A percentile compares a stretch with the other conserved stretches of the same genome.
phyloP scores from a whole-genome alignment of 2,113 vertebrate genomes.

The Climacteris rufus region DNA sequence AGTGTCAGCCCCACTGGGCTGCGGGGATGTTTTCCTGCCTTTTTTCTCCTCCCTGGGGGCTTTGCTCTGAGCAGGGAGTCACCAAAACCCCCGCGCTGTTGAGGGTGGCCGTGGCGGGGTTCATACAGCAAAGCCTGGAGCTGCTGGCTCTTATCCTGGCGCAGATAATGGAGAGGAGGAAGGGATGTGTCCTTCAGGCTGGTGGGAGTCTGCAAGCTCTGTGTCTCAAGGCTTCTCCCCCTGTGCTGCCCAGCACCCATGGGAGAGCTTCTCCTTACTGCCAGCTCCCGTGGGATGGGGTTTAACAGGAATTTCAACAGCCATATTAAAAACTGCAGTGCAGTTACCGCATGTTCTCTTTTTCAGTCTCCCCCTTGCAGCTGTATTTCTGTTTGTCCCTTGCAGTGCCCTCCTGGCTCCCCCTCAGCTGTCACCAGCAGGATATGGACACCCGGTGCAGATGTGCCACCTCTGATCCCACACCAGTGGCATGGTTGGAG shows the following conservation, averaged over 20 bases:
- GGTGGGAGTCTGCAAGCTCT: not conserved
- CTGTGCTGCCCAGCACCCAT: not conserved
- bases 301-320: not conserved
- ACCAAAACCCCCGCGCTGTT: fast-evolving
- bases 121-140: not conserved
- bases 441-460: fast-evolving
- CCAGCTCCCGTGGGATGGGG: not conserved
- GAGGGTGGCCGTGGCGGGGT: fast-evolving
- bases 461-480: not conserved
- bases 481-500: fast-evolving
- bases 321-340: not conserved
- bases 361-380: not conserved
- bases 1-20: not conserved
- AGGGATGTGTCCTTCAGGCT: not conserved
- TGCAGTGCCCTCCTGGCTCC: fast-evolving
- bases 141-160: not conserved
- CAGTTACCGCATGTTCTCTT: not conserved
- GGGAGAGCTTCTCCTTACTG: not conserved
- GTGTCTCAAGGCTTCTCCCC: fast-evolving
- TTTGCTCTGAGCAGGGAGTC: not conserved
- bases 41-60: not conserved
- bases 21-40: not conserved
- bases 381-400: not conserved
- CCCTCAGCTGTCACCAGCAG: not conserved
- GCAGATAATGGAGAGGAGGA: not conserved